These are phyloP conservation scores for Blastobasis adustella DNA, from an alignment of 2,888 invertebrate species.

Conservation along the genomic window DNA sequence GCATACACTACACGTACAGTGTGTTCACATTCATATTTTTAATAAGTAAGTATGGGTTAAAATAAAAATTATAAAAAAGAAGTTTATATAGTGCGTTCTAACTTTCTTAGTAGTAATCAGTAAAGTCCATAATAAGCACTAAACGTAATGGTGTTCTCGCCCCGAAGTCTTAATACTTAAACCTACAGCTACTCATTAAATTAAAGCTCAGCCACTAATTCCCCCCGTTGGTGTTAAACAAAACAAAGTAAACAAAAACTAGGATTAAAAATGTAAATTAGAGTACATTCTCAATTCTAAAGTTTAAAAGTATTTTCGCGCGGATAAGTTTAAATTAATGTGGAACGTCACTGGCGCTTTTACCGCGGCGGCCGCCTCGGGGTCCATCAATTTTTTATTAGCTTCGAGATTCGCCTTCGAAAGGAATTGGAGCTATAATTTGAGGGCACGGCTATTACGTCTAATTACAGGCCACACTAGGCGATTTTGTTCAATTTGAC, in stretches of 20 bases:
- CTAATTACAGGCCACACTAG: conserved; percentile 47
- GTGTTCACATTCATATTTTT: too few relatives aligned
- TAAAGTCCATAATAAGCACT: too few relatives aligned
- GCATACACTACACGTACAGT: too few relatives aligned
- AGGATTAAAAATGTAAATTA: conserved; percentile 63
- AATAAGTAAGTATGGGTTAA: too few relatives aligned
- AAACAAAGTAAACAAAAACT: conserved; percentile 44
- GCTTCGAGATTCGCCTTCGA: conserved; percentile 40
- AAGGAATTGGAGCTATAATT: conserved; percentile 27
- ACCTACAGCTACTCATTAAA: conserved; percentile 7
- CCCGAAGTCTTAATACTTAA: too few relatives aligned
- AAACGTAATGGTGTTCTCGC: too few relatives aligned
- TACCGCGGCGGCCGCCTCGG: conserved; percentile 32
- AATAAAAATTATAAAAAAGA: too few relatives aligned
- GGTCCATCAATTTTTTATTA: conserved; percentile 59
- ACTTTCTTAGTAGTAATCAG: too few relatives aligned
- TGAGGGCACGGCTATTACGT: conserved; percentile 36
- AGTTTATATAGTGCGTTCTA: too few relatives aligned
- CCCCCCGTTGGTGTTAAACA: conserved; percentile 34
- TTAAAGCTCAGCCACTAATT: conserved; percentile 18
- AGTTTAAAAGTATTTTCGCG: conserved; percentile 60
- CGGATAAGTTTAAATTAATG: conserved; percentile 66
- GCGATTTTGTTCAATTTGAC: conserved; percentile 45
- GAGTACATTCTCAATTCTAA: conserved; percentile 55
- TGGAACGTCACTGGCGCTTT: conserved; percentile 50